These are phyloP conservation scores for Leptinotarsa haldemani DNA, from an alignment of 2,888 invertebrate species.

Conservation along the genomic window DNA sequence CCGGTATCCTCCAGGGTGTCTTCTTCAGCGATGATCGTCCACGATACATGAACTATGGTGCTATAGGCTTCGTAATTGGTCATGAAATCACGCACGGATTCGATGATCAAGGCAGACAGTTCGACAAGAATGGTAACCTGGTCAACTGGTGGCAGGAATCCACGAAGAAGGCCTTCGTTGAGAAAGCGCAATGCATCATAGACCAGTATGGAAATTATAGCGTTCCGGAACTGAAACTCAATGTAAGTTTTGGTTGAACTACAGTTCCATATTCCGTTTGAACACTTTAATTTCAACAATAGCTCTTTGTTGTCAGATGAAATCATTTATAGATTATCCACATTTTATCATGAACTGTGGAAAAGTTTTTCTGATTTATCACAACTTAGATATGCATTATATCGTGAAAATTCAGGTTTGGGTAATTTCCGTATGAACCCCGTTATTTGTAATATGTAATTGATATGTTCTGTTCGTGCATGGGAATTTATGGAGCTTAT, in stretches of 20 bases:
- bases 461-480: conserved; percentile 8
- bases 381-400: too few species aligned
- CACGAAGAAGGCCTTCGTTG: conserved; percentile 85
- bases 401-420: too few species aligned
- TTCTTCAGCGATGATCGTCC: conserved; percentile 92
- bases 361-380: too few species aligned
- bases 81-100: conserved; percentile 94
- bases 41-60: conserved; percentile 91
- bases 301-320: too few species aligned
- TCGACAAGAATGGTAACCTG: conserved; percentile 90
- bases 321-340: too few species aligned
- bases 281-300: not conserved
- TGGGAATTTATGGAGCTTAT: conserved; percentile 4
- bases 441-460: not conserved
- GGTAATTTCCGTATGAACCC: too few species aligned
- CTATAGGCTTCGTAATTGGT: conserved; percentile 91
- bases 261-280: not conserved
- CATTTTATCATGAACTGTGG: too few species aligned
- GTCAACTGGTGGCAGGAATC: conserved; percentile 92
- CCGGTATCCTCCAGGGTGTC: conserved; percentile 91
- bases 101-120: conserved; percentile 91
- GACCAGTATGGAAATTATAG: conserved; percentile 94
- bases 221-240: conserved; percentile 79
- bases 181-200: conserved; percentile 90
- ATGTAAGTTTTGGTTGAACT: conserved; percentile 68